Percentiles rank a stretch among this genome's conserved stretches.
These are phyloP conservation scores for Pipistrellus kuhlii DNA, from an alignment of 2,797 vertebrate genomes.

Conservation along the genomic window DNA sequence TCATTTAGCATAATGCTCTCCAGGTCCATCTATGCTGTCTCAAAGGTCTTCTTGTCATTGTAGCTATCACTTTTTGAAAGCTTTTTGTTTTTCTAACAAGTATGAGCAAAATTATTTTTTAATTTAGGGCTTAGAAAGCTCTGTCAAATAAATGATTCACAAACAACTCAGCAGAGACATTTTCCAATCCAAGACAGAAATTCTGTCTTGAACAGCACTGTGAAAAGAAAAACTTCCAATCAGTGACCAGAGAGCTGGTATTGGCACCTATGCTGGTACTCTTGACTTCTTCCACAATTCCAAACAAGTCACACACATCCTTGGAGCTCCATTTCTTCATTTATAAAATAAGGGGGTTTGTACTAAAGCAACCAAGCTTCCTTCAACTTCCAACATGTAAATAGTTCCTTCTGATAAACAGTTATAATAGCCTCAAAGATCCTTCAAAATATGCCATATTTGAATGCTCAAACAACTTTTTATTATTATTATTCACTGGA, in stretches of 20 bases:
- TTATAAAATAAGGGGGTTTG: not conserved
- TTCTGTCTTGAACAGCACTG: not conserved
- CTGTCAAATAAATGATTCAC: constrained; percentile 42
- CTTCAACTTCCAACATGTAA: not conserved
- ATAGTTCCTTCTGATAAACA: not conserved
- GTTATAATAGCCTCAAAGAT: constrained; percentile 11
- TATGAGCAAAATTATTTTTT: constrained; percentile 56
- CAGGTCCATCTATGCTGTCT: too few relatives aligned
- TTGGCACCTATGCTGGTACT: accelerated
- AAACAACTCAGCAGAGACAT: not conserved
- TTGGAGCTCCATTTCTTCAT: not conserved
- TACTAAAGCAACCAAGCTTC: not conserved
- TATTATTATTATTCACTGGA: not conserved
- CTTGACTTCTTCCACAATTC: too few relatives aligned
- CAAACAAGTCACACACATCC: not conserved
- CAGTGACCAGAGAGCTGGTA: not conserved
- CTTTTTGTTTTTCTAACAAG: constrained; percentile 8
- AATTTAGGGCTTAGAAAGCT: constrained; percentile 39
- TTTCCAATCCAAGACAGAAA: not conserved
- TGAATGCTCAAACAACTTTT: constrained; percentile 18
- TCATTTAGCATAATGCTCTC: too few relatives aligned
- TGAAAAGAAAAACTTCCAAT: not conserved
- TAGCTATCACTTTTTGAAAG: not conserved
- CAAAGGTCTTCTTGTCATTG: not conserved
- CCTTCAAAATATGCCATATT: not conserved